These are phyloP conservation scores for Margaritifera margaritifera DNA, from an alignment of 2,888 invertebrate species.

Conservation along the genomic window DNA sequence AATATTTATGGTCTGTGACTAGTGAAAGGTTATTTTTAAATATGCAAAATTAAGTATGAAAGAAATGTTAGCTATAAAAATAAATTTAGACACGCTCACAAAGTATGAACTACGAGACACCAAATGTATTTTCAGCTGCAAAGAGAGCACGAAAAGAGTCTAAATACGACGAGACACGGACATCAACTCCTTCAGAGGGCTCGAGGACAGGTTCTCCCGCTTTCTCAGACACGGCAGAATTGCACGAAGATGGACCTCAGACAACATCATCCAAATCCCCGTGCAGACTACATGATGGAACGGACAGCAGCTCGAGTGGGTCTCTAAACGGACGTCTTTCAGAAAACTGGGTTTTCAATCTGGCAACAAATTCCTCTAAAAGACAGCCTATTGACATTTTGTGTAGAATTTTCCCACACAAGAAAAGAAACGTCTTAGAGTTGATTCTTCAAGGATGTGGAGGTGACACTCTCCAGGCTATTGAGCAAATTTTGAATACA, in stretches of 20 bases:
- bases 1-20: no score
- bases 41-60: no score
- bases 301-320: slow-evolving; percentile 4
- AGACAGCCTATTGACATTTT: slow-evolving; percentile 84
- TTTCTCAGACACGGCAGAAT: slow-evolving; percentile 22
- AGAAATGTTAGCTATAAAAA: no score
- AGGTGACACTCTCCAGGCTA: slow-evolving; percentile 92
- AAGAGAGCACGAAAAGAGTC: slow-evolving; percentile 41
- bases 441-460: slow-evolving; percentile 86
- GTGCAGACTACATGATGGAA: slow-evolving; percentile 15
- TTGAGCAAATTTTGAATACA: slow-evolving; percentile 84
- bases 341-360: slow-evolving; percentile 40
- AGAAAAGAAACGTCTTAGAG: slow-evolving; percentile 89
- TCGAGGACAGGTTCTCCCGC: slow-evolving; percentile 32
- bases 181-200: slow-evolving; percentile 39
- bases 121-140: slow-evolving; percentile 31
- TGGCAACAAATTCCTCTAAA: slow-evolving; percentile 24
- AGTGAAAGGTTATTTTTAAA: no score
- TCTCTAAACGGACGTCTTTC: slow-evolving; percentile 15
- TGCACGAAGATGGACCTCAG: slow-evolving; percentile 6
- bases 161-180: slow-evolving; percentile 34
- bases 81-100: no score
- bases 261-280: not conserved
- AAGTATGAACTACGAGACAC: no score
- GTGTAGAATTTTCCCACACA: slow-evolving; percentile 90